These are phyloP conservation scores for Drosophila dives DNA, from an alignment of 2,888 invertebrate genomes.

Conservation along the genomic window DNA sequence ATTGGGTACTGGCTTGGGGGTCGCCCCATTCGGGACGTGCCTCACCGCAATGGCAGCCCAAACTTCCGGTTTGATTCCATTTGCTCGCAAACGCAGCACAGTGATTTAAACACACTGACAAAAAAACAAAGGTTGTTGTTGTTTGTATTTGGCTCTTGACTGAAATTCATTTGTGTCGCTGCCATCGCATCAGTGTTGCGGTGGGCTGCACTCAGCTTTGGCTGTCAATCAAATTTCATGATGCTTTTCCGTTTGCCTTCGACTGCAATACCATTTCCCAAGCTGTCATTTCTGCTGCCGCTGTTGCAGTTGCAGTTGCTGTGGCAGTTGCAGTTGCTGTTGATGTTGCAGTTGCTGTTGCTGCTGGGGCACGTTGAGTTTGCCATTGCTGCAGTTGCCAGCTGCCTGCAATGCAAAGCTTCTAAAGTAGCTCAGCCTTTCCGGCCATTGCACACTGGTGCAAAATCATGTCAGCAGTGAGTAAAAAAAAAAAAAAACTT, in stretches of 20 bases:
- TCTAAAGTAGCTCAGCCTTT: constrained; percentile 57
- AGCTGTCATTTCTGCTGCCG: constrained; percentile 16
- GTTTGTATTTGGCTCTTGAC: constrained; percentile 45
- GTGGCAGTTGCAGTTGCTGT: constrained; percentile 1
- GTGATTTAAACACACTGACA: constrained; percentile 34
- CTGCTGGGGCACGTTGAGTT: constrained; percentile 4
- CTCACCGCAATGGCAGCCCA: constrained; percentile 47
- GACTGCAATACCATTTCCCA: constrained; percentile 54
- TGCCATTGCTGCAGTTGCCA: constrained; percentile 1
- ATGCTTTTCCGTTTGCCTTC: constrained; percentile 60
- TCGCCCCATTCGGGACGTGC: constrained; percentile 44
- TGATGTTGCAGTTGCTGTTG: constrained; percentile 5
- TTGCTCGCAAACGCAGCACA: constrained; percentile 45
- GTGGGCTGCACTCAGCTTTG: constrained; percentile 52
- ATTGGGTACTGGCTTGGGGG: constrained; percentile 12
- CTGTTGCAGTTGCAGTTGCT: not conserved
- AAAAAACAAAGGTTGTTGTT: constrained; percentile 47
- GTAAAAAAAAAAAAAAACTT: not conserved
- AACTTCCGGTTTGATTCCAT: constrained; percentile 65
- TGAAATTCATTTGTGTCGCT: constrained; percentile 39
- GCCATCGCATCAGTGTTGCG: constrained; percentile 33
- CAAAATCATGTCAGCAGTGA: not conserved
- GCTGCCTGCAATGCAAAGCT: constrained; percentile 23
- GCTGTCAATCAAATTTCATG: constrained; percentile 65
- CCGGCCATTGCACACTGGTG: constrained; percentile 51